Percentiles rank a stretch among this genome's conserved stretches.
These are phyloP conservation scores for Ephydatia muelleri DNA, from an alignment of 37 sponge, comb jelly and placozoan species.

Conservation along the genomic window DNA sequence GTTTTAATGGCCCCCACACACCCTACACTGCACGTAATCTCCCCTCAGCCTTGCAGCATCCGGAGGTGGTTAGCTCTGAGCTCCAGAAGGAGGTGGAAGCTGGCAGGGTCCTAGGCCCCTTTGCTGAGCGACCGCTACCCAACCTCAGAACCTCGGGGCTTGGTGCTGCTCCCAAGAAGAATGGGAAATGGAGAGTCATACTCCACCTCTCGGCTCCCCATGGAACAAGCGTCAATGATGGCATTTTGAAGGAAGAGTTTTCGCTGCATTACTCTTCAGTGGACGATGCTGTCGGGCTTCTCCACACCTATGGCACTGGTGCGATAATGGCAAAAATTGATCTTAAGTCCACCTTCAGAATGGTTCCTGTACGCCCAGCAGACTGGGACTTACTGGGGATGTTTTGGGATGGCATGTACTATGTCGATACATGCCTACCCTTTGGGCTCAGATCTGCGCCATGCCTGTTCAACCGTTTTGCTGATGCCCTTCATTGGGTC, in stretches of 20 bases:
- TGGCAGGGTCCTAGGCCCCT: background rate
- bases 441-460: conserved; percentile 32
- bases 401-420: conserved; percentile 18
- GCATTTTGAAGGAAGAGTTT: conserved; percentile 4
- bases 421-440: conserved; percentile 38
- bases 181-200: conserved; percentile 17
- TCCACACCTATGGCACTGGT: conserved; percentile 13
- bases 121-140: background rate
- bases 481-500: conserved; percentile 39
- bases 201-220: conserved; percentile 1
- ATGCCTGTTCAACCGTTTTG: conserved; percentile 15
- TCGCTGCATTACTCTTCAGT: conserved; percentile 3
- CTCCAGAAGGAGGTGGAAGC: background rate
- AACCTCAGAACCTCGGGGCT: conserved; percentile 6
- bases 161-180: conserved; percentile 8
- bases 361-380: conserved; percentile 42
- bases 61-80: conserved; percentile 2
- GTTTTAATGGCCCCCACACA: conserved; percentile 10
- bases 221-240: background rate
- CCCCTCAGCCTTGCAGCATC: conserved; percentile 12
- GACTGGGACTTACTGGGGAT: conserved; percentile 34
- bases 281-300: background rate
- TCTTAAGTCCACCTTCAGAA: conserved; percentile 34
- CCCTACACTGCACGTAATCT: conserved; percentile 4
- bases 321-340: conserved; percentile 44